Base-by-base conservation (phyloP, 2,113 vertebrate genomes). In the Platichthys stellatus region DNA sequence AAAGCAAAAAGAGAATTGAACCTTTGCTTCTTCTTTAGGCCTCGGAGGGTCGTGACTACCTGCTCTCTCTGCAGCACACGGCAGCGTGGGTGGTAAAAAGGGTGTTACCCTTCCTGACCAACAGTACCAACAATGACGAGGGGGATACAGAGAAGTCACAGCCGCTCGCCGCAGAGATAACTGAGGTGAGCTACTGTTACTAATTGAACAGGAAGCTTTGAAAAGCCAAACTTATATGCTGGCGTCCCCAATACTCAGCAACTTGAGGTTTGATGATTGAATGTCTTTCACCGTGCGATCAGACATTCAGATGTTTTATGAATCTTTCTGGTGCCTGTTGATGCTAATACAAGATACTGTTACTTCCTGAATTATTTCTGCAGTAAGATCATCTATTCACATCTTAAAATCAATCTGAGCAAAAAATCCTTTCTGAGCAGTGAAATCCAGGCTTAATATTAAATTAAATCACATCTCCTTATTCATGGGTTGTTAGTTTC, bases 21-120 rank as follows among this genome's bases (percentile, higher is more conserved):
- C 31, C 10, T 28, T 67, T 26, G 11, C 43, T 63, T 5, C 64
- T 57, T 66, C 35, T 60, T 56, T 71, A 99, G 98, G 93, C 93
- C 87, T 90, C 94, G 7, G 94, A 96, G 78, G 95, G 88, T 65
- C 92, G 95, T 31, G 92, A 93, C 40, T 95, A 91, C 84, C 88
- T 98, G 60, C 90, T 90, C 17, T 65, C 90, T 59, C 78, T 98
- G 92, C 94, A 95, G 80, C 85, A 94, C 12, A 91, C 91, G 1
- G 94, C 95, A n/a, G 78, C 84, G 78, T 98, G 97, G 98, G 78
- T 97, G 45, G 92, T 95, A 78, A 94, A 90, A 78, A 78, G 88
- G 69, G 86, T 97, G 81, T 69, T 98, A 26, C 93, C 96, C 82
- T 92, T 91, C 78, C 70, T 97, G 76, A 35, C 63, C 0, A 70